These are phyloP conservation scores for Lamprologus tigripictilis DNA, from an alignment of 2,113 vertebrate genomes.

Conservation along the genomic window DNA sequence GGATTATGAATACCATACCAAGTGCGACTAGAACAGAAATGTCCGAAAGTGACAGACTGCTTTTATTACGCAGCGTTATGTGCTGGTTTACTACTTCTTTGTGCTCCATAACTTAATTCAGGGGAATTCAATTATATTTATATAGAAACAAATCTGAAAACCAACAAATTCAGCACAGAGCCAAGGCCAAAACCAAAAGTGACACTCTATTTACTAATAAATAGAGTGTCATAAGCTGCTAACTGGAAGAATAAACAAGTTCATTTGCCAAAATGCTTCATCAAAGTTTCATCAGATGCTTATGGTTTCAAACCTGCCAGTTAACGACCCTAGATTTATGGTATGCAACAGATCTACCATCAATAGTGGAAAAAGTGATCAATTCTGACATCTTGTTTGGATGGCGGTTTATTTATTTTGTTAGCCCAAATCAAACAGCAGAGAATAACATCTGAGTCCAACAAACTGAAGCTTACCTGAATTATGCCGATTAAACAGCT, in stretches of 20 bases:
- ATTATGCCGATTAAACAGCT: neutral
- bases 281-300: rapidly evolving
- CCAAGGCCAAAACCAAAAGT: neutral
- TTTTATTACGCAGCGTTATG: rapidly evolving
- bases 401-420: neutral
- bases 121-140: neutral
- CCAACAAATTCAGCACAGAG: neutral
- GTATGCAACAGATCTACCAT: neutral
- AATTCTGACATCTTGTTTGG: neutral
- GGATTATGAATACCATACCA: rapidly evolving
- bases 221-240: neutral
- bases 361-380: neutral
- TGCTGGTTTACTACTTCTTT: neutral
- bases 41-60: neutral
- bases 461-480: neutral
- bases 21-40: neutral
- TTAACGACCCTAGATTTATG: neutral
- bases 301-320: neutral
- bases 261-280: neutral
- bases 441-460: rapidly evolving
- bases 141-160: neutral
- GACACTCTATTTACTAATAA: neutral
- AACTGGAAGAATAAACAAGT: rapidly evolving
- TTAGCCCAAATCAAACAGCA: neutral
- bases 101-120: rapidly evolving